Evolutionary conservation across 2,113 vertebrate genomes (phyloP), one percentile per base, ranked within the genome.

Genomic region (Ceyx margarethae): DNA sequence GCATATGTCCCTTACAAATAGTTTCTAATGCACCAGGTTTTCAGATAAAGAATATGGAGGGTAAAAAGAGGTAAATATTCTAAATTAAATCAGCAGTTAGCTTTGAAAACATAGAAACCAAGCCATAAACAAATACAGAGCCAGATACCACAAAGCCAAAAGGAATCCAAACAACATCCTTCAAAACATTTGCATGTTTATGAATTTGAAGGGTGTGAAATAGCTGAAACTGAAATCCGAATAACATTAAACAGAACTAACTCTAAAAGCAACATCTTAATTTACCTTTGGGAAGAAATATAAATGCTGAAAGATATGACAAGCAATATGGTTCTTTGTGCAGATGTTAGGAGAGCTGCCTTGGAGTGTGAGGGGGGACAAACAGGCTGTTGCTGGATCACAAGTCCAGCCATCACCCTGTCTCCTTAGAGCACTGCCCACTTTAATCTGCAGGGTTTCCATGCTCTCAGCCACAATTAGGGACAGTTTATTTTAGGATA

Each of bases 121-220:
- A 93, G 43, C 40, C 28, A 90, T 85, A 96, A 92, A 66, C 81
- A 89, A 90, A 95, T 91, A 13, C 69, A 86, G 87, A 93, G 81
- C 40, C 88, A 96, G 78, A 79, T 73, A 89, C 91, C 65, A 64
- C 72, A 93, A 95, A 95, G n/a, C 54, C 45, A 77, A 69, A 72
- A 86, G 20, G 23, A 91, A 62, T 85, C 40, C 75, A 94, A 90
- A 90, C 74, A 96, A 75, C 89, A 81, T 64, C 40, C 50, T 91
- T 81, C 51, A 76, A 85, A 94, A 95, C 1, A 1, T 83, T 73
- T 1, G 0, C 2, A 0, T 75, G 46, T 84, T 96, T 94, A 93
- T 76, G 67, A 93, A 90, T 61, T 85, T 67, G 66, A 93, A 95
- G 95, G 78, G 83, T 74, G 75, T 60, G 85, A 61, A 65, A 94